Evolutionary conservation across 53 echinoderm and acorn worm genomes (phyloP), one percentile per base, ranked within the genome.

Genomic region (Patiria pectinifera): DNA sequence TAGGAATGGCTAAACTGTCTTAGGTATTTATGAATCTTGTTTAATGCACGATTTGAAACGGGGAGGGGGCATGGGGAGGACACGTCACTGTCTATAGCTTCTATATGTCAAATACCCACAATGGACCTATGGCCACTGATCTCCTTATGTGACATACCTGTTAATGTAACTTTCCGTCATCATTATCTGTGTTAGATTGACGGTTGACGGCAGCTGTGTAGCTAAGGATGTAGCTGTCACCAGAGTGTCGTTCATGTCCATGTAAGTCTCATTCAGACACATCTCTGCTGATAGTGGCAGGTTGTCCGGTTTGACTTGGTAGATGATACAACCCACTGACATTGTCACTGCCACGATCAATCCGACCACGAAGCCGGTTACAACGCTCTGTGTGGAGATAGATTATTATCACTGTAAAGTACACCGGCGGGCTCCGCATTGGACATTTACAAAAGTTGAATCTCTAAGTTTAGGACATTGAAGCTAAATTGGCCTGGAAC

Each of bases 261-360:
- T 46, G 71, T 53, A 46, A 45, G 86, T 71, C 46, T 86, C 86
- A 86, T 86, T 86, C 19, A 86, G 71, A 66, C 86, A 86, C 12
- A 70, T 8, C 46, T 86, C 86, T 13, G 86, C 86, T 22, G 86
- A 86, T 26, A 86, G 48, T 19, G 86, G 86, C 48, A 86, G 47
- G 47, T 69, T 69, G 43, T 70, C 86, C 3, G 22, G 19, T 1
- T 48, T 70, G 23, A 86, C 15, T 22, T 86, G 69, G 48, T 70
- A 48, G 70, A 86, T 21, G 47, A 86, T 86, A 2, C 69, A 69
- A 5, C 86, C 86, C 11, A 86, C 72, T 7, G 86, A 69, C 86
- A 86, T 70, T 21, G 61, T 61, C n/a, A 86, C 19, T 8, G 45
- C 86, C 4, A 86, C 71, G 45, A 72, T 47, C 45, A 86, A 22